phyloP scores from a whole-genome alignment of 2,888 invertebrate genomes.

The Choristoneura rosaceana region DNA sequence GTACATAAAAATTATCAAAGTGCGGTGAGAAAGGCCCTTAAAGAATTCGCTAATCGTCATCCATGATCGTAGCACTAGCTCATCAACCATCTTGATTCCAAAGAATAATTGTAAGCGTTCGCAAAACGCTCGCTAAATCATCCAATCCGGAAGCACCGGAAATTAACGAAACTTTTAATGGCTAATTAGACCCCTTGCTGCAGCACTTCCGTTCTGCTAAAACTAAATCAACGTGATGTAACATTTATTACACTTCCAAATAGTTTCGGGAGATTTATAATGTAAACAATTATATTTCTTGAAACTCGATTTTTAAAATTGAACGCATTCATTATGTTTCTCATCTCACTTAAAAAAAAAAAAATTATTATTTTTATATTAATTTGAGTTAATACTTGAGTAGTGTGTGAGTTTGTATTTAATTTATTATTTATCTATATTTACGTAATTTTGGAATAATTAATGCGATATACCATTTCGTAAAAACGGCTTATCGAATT shows the following conservation, averaged over 20 bases:
- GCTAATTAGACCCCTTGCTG: slow-evolving; percentile 60
- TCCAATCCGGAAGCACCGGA: slow-evolving; percentile 44
- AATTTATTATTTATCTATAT: too few relatives aligned
- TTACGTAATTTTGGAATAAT: too few relatives aligned
- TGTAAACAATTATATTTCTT: neutral
- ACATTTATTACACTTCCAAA: neutral
- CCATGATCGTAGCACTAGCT: neutral
- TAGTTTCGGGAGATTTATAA: neutral
- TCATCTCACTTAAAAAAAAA: too few relatives aligned
- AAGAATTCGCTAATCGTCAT: neutral
- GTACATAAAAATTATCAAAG: too few relatives aligned
- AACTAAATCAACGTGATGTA: slow-evolving; percentile 1
- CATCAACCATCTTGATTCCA: neutral
- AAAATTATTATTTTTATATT: too few relatives aligned
- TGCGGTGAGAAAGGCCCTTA: too few relatives aligned
- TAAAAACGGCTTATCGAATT: too few relatives aligned
- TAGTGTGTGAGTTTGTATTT: too few relatives aligned
- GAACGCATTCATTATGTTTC: neutral
- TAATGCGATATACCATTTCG: too few relatives aligned
- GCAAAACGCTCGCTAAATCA: slow-evolving; percentile 41
- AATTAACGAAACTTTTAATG: slow-evolving; percentile 65
- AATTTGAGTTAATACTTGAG: too few relatives aligned
- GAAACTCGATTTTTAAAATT: neutral
- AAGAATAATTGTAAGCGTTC: neutral
- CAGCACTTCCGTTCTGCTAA: slow-evolving; percentile 54